Percentiles rank a stretch among this genome's conserved stretches.
Conservation (phyloP, 2,888 invertebrate species). For the Agrochola lota region DNA sequence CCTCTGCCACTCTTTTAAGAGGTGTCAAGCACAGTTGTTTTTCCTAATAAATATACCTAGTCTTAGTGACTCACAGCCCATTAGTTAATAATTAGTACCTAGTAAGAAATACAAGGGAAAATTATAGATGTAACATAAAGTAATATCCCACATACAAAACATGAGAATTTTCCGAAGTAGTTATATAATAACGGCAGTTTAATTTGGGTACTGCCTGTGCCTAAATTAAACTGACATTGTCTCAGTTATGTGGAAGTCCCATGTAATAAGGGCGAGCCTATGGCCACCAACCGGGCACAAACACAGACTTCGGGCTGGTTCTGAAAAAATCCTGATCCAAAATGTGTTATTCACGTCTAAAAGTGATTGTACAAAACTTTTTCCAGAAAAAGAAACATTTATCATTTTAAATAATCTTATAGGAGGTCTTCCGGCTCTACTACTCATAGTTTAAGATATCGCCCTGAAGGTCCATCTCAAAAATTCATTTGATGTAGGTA, state of each 20-base stretch:
- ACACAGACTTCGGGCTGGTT: background rate
- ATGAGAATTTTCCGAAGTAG: too few relatives aligned
- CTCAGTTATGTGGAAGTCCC: background rate
- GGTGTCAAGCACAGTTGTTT: constrained; percentile 1
- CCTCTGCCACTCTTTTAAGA: background rate
- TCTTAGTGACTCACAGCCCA: background rate
- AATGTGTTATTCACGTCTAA: too few relatives aligned
- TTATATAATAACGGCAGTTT: too few relatives aligned
- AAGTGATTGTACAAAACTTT: too few relatives aligned
- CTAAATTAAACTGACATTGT: background rate
- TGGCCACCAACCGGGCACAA: too few relatives aligned
- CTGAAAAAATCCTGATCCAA: background rate
- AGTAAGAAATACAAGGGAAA: background rate
- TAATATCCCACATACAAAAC: background rate
- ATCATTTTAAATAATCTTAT: too few relatives aligned
- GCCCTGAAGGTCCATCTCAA: background rate
- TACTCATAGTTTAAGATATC: too few relatives aligned
- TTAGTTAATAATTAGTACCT: background rate
- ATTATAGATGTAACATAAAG: background rate
- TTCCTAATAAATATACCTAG: background rate
- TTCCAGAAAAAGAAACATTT: too few relatives aligned
- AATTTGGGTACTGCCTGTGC: background rate
- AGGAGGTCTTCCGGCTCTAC: too few relatives aligned
- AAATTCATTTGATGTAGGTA: background rate
- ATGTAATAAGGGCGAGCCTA: background rate